Evolutionary conservation across 2,113 vertebrate species (phyloP), one percentile per base, ranked within the genome.

Genomic region (Silurus glanis): DNA sequence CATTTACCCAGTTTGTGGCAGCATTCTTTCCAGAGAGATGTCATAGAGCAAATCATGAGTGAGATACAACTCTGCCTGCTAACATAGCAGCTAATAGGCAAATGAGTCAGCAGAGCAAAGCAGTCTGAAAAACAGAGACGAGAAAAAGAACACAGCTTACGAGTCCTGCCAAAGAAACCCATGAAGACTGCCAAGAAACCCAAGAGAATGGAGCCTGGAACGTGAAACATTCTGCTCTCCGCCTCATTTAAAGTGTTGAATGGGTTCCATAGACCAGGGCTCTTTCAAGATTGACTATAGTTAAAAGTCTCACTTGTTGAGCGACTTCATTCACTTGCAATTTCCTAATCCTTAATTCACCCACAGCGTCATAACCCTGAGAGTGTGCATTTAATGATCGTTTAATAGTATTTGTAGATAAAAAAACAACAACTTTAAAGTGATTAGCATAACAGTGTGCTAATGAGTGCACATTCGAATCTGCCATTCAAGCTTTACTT

Each of bases 11-110:
- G 82, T 87, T 75, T 71, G 76, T 75, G 82, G 66, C 55, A 88
- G 87, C 92, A 92, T 94, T 94, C 90, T 87, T 93, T 93, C 92
- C 92, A 88, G 86, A 86, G 66, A 83, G 90, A 85, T 88, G 90
- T 93, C 92, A 93, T 89, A 81, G 88, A 89, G 61, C 49, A 61
- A 89, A 83, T 86, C 88, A 91, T 75, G 90, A 89, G 88, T 58
- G 64, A 87, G 84, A 23, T 83, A 58, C n/a, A 78, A 45, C 37
- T 53, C 9, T 87, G 89, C 79, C 55, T 88, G 91, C 79, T 91
- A 90, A 85, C 88, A 88, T 86, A 74, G 81, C 85, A 87, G 37
- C 91, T 92, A 88, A 90, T 85, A 89, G 74, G 82, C 72, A 66
- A 83, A 79, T 83, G 78, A 90, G 67, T 88, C 90, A 93, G 91